Evolutionary conservation across 2,888 invertebrate genomes (phyloP), one percentile per base, ranked within the genome.

Genomic region (Nezara viridula): DNA sequence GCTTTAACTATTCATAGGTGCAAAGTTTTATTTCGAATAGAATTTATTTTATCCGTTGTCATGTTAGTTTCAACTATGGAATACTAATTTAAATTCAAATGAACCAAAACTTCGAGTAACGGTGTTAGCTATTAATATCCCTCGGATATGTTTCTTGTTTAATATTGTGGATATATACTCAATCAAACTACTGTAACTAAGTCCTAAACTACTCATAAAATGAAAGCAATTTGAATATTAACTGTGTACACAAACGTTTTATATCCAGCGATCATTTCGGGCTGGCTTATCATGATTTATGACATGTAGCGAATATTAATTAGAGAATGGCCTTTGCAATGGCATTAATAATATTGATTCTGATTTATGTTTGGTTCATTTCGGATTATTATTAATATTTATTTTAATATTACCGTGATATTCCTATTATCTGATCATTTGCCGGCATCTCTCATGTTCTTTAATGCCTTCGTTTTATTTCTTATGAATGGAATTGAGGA

Each of bases 1-100:
- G n/a, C n/a, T n/a, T n/a, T n/a, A n/a, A n/a, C n/a, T n/a, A n/a
- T n/a, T n/a, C n/a, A n/a, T n/a, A n/a, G n/a, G n/a, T n/a, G n/a
- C n/a, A n/a, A n/a, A n/a, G n/a, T n/a, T n/a, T n/a, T n/a, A n/a
- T n/a, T n/a, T n/a, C n/a, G n/a, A n/a, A n/a, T n/a, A n/a, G n/a
- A n/a, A n/a, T n/a, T n/a, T n/a, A n/a, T n/a, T n/a, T n/a, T n/a
- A n/a, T n/a, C n/a, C n/a, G n/a, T n/a, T 73, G 21, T 32, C 66
- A 19, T 37, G 37, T n/a, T 60, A 27, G 19, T 21, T 73, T 0
- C 1, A 60, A 60, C 60, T 60, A 32, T 14, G 27, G 16, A 16
- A 19, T 37, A 73, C 32, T 24, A 73, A 37, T 73, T 73, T 73
- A 37, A 37, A 73, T 73, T 73, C 32, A 73, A 73, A 73, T 73